phyloP scores from a whole-genome alignment of 2,888 invertebrate genomes.

The Eupithecia exiguata region DNA sequence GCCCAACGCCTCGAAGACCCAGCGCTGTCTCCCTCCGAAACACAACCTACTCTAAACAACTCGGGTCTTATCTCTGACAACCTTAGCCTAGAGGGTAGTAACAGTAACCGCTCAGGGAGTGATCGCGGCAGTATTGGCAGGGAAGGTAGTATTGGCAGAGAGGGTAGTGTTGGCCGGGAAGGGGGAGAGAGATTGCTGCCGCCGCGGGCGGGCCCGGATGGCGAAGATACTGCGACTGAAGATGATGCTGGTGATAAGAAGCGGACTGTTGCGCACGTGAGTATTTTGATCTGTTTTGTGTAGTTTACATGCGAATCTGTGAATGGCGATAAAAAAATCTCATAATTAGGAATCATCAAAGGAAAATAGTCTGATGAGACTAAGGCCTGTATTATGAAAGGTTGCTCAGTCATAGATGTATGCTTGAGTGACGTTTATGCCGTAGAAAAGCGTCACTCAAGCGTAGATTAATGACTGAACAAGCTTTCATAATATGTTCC shows the following conservation, averaged over 20 bases:
- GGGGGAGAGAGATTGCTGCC: constrained; percentile 55
- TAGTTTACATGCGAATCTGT: not conserved
- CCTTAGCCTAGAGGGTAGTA: not conserved
- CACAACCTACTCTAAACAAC: constrained; percentile 1
- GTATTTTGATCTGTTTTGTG: constrained; percentile 23
- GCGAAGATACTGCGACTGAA: constrained; percentile 54
- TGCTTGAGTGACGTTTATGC: too few relatives aligned
- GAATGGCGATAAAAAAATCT: too few relatives aligned
- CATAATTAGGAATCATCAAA: too few relatives aligned
- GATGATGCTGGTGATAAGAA: constrained; percentile 34
- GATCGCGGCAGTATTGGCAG: not conserved
- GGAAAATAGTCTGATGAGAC: too few relatives aligned
- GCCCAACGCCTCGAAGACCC: constrained; percentile 56
- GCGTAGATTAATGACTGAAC: too few relatives aligned
- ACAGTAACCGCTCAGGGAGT: not conserved
- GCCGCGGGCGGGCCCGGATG: constrained; percentile 62
- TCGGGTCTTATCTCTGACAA: not conserved
- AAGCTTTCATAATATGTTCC: too few relatives aligned
- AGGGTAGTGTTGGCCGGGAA: constrained; percentile 43
- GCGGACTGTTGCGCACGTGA: constrained; percentile 53
- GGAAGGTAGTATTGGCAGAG: constrained; percentile 1
- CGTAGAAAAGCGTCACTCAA: too few relatives aligned
- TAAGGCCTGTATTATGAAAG: too few relatives aligned
- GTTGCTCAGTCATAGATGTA: too few relatives aligned
- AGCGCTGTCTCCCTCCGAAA: not conserved